Percentiles rank a stretch among this genome's conserved stretches.
Conservation (phyloP, 2,797 vertebrate species). For the Vipera ursinii region DNA sequence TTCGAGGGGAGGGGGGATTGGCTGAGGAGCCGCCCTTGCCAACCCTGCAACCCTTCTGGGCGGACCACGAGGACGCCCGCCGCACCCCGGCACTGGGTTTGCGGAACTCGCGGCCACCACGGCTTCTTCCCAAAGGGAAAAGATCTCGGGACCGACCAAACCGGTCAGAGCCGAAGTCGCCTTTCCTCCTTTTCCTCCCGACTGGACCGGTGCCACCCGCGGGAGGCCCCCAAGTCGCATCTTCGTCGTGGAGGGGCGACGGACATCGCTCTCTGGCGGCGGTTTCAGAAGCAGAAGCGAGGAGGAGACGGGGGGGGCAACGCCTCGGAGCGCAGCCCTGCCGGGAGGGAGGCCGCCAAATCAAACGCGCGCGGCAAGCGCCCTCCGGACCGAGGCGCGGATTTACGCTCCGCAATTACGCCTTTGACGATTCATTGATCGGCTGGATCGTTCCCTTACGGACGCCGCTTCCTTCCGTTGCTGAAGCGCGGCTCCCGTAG, state of each 20-base stretch:
- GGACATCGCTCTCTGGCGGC: not conserved
- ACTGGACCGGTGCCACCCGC: not conserved
- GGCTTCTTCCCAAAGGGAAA: not conserved
- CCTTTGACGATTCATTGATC: not conserved
- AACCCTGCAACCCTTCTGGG: too few species aligned
- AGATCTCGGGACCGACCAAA: too few species aligned
- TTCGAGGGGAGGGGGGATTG: not conserved
- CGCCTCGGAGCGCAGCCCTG: too few species aligned
- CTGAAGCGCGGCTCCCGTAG: not conserved
- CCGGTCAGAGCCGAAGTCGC: not conserved
- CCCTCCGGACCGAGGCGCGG: not conserved
- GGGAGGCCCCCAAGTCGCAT: not conserved
- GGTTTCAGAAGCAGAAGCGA: not conserved
- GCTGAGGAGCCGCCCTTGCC: not conserved
- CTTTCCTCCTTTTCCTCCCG: not conserved
- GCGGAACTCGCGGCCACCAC: not conserved
- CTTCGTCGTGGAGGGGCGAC: rapidly evolving
- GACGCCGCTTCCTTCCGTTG: not conserved
- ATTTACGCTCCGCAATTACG: not conserved
- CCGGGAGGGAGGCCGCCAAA: not conserved
- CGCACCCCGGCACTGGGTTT: not conserved
- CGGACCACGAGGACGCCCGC: not conserved
- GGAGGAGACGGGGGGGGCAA: too few species aligned
- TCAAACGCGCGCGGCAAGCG: not conserved
- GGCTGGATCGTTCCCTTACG: not conserved